Evolutionary conservation across 2,113 vertebrate species (phyloP).

Genomic region (Eulacestoma nigropectus): DNA sequence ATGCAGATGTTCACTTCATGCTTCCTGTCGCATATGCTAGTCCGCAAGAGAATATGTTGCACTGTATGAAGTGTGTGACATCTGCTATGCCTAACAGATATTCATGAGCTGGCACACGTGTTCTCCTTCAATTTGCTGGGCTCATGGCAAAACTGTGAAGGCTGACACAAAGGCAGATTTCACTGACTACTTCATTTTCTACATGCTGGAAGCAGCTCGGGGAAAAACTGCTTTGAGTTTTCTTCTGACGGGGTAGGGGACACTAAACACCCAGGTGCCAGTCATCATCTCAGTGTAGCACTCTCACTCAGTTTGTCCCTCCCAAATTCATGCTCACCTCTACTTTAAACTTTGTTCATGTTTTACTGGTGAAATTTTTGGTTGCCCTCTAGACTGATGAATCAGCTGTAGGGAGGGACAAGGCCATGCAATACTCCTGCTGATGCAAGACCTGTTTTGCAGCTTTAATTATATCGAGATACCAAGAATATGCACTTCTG

Average conservation of each 20-base stretch:
- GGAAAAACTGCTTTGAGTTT: not conserved
- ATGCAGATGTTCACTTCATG: not conserved
- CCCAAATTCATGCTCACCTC: not conserved
- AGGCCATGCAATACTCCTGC: not conserved
- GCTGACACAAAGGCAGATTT: not conserved
- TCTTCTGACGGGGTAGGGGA: not conserved
- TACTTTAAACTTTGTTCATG: not conserved
- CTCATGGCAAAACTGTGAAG: not conserved
- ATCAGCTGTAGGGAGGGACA: not conserved
- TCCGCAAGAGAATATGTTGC: not conserved
- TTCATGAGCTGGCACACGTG: not conserved
- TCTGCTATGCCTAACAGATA: not conserved
- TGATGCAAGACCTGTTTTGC: not conserved
- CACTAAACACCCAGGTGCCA: not conserved
- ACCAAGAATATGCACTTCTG: not conserved
- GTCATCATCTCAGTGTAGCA: rapidly evolving
- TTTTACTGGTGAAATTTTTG: not conserved
- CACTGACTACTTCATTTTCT: not conserved
- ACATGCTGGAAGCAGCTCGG: not conserved
- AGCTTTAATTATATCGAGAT: not conserved
- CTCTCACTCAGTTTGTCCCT: not conserved
- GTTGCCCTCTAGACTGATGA: not conserved
- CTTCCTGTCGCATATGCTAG: not conserved
- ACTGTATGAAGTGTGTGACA: not conserved
- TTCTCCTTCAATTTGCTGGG: not conserved